Evolutionary conservation across 1,140 invertebrate genomes (phyloP).

Genomic region (Lepidurus couesii): DNA sequence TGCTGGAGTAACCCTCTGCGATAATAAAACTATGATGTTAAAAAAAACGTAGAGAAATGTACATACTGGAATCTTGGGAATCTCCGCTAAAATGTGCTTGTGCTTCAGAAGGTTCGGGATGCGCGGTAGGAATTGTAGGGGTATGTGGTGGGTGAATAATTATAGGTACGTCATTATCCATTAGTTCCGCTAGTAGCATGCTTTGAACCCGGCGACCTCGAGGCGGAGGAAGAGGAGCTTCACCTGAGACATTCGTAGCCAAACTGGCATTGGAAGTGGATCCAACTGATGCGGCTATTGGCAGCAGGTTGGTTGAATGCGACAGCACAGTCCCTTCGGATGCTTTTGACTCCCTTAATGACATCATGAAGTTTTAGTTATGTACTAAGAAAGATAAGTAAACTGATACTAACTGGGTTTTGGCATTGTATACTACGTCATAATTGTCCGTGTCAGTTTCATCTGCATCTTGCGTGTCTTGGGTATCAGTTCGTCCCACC

Average conservation of each 20-base stretch:
- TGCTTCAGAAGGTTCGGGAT: constrained; percentile 17
- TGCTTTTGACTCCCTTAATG: neutral
- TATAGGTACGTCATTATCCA: neutral
- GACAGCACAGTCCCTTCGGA: neutral
- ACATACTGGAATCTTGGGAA: constrained; percentile 72
- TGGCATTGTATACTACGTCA: constrained; percentile 29
- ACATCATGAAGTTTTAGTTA: neutral
- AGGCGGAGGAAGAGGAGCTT: constrained; percentile 30
- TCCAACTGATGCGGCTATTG: neutral
- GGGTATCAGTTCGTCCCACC: constrained; percentile 30
- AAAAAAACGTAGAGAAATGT: neutral
- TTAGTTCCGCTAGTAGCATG: neutral
- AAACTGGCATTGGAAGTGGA: constrained; percentile 29
- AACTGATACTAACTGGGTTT: constrained; percentile 1
- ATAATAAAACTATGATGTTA: constrained; percentile 32
- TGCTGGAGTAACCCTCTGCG: constrained; percentile 80
- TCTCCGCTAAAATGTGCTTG: constrained; percentile 68
- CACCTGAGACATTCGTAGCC: constrained; percentile 23
- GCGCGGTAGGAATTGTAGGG: neutral
- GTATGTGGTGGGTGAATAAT: neutral
- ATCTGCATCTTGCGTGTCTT: constrained; percentile 28
- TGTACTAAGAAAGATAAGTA: neutral
- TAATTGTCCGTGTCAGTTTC: constrained; percentile 34
- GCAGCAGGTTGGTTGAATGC: neutral
- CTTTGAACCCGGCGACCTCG: constrained; percentile 31